These are phyloP conservation scores for Spea multiplicata DNA, from an alignment of 2,113 vertebrate species.

Conservation along the genomic window DNA sequence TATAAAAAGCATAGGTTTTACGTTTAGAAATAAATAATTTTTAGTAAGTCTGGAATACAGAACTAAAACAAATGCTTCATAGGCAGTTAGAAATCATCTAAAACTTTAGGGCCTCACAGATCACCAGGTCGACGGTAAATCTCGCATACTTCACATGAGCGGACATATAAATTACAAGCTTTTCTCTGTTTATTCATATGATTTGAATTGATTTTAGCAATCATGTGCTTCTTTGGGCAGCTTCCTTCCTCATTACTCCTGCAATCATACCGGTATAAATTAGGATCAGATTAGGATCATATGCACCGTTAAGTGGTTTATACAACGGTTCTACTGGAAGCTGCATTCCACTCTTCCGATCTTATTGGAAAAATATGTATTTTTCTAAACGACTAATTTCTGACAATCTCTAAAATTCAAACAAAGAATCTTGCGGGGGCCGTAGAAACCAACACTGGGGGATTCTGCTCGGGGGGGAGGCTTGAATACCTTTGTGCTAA, in stretches of 20 bases:
- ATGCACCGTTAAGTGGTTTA: constrained; percentile 22
- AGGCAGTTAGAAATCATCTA: not conserved
- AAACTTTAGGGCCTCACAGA: not conserved
- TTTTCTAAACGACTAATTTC: constrained; percentile 13
- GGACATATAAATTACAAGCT: constrained; percentile 1
- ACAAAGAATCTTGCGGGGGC: no score
- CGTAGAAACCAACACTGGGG: no score
- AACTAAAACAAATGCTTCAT: not conserved
- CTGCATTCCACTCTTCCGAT: constrained; percentile 5
- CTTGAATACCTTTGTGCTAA: not conserved
- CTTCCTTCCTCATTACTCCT: constrained; percentile 33
- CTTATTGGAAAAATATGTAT: constrained; percentile 12
- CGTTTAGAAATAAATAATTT: no score
- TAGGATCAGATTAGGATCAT: constrained; percentile 40
- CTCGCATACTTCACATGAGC: not conserved
- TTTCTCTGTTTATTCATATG: constrained; percentile 15
- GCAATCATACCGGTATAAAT: constrained; percentile 40
- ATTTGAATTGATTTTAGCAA: constrained; percentile 36
- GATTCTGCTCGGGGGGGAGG: no score
- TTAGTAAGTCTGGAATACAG: no score
- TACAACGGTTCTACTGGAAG: constrained; percentile 16
- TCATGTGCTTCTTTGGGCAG: constrained; percentile 28
- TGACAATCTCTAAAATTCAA: no score
- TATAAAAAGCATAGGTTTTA: no score
- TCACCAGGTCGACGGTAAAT: not conserved